Percentiles rank a stretch among this genome's conserved stretches.
These are phyloP conservation scores for Peromyscus californicus DNA, from an alignment of 2,113 vertebrate genomes.

Conservation along the genomic window DNA sequence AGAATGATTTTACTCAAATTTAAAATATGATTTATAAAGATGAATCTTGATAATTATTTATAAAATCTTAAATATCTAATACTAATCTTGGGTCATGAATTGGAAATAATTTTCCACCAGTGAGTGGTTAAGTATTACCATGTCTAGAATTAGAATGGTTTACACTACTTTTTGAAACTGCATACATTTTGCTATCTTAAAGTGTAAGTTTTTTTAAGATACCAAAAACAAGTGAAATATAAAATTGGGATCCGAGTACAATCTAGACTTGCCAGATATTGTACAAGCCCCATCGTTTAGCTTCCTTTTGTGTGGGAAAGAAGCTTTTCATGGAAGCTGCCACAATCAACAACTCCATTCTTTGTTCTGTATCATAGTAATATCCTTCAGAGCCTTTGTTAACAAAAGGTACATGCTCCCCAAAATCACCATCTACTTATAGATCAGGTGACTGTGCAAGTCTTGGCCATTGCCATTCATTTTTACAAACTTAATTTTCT, in stretches of 20 bases:
- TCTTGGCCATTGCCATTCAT: slow-evolving; percentile 51
- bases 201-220: background rate
- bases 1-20: slow-evolving; percentile 8
- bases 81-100: background rate
- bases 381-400: background rate
- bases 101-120: background rate
- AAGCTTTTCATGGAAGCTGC: background rate
- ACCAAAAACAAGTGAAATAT: background rate
- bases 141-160: background rate
- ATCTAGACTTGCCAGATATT: background rate
- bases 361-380: background rate
- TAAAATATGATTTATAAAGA: background rate
- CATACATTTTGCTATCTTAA: slow-evolving; percentile 17
- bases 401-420: slow-evolving; percentile 1
- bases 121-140: background rate
- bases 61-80: slow-evolving; percentile 19
- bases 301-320: background rate
- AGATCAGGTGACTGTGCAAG: slow-evolving; percentile 4
- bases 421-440: background rate
- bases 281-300: background rate
- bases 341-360: background rate
- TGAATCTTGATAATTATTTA: background rate
- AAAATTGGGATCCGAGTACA: background rate
- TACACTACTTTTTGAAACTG: background rate
- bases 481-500: slow-evolving; percentile 80